phyloP scores from a whole-genome alignment of 2,113 vertebrate species.

The Nothobranchius furzeri region DNA sequence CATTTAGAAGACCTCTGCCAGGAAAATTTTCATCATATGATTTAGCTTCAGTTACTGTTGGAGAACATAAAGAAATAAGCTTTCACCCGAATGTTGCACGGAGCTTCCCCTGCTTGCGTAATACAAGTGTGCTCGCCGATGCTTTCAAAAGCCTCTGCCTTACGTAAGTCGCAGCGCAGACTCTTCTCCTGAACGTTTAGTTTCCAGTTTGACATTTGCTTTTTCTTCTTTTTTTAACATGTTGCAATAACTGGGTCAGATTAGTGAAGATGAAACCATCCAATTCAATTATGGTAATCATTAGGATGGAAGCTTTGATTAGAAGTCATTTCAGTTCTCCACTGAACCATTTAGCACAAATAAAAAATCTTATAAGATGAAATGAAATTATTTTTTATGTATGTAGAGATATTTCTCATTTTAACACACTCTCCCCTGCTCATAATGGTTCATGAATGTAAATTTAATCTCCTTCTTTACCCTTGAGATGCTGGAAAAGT shows the following conservation, averaged over 20 bases:
- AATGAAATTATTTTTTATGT: background rate
- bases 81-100: slow-evolving; percentile 5
- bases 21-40: slow-evolving; percentile 7
- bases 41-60: background rate
- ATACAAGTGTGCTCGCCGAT: background rate
- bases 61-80: slow-evolving; percentile 3
- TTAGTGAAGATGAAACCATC: background rate
- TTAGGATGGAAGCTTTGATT: slow-evolving; percentile 2
- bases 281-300: slow-evolving; percentile 18
- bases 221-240: background rate
- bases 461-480: slow-evolving; percentile 47
- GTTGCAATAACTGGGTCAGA: background rate
- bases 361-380: slow-evolving; percentile 1
- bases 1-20: slow-evolving; percentile 19
- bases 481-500: slow-evolving; percentile 27
- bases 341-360: background rate
- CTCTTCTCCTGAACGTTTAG: slow-evolving; percentile 1
- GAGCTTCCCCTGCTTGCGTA: background rate
- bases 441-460: slow-evolving; percentile 34
- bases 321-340: slow-evolving; percentile 13
- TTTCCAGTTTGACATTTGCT: background rate
- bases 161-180: slow-evolving; percentile 10
- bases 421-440: background rate
- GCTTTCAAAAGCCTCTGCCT: slow-evolving; percentile 2
- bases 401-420: background rate